Base-by-base conservation (phyloP, 2,888 invertebrate genomes). In the Agrochola litura region DNA sequence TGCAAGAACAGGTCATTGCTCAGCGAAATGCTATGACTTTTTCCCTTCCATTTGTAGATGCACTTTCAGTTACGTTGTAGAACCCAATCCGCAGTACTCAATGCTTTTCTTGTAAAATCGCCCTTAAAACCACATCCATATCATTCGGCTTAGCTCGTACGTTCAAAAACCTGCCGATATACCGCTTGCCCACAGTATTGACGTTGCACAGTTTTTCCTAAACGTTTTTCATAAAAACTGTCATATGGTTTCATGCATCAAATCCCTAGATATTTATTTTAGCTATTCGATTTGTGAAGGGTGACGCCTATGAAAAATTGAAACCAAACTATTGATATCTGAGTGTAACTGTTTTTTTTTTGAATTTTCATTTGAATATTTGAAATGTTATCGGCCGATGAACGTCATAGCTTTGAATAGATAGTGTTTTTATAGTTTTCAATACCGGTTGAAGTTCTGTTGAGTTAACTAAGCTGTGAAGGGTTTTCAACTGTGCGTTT, bases 301-400 rank as follows among this genome's bases (percentile, higher is more conserved):
- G 58, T 30, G 64, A 58, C 16, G 63, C 25, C 22, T 43, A 64
- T 84, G 74, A 79, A 71, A 82, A 68, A 65, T 82, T 84, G 71
- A 75, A 69, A 84, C 14, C 37, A 14, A 22, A 22, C n/a, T 75
- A 84, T 75, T 69, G 84, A 69, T 79, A 58, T 49, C 37, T 65
- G 19, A 0, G 10, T 6, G n/a, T 6, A 16, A n/a, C 8, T 43
- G 19, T 52, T 46, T 82, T 73, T 25, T 83, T 14, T 16, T 0
- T 0, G 19, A 54, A 19, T 25, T 63, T 74, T 67, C 25, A 25
- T 81, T 67, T 49, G 66, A 58, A 63, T 73, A 16, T 65, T 68
- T 54, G 46, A 58, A 66, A 77, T 76, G 46, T 49, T 37, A 37
- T 30, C 8, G 22, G 43, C 19, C 2, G 3, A 14, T 41, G 52